Evolutionary conservation across 2,113 vertebrate species (phyloP), one percentile per base, ranked within the genome.

Genomic region (Grallaria varia): DNA sequence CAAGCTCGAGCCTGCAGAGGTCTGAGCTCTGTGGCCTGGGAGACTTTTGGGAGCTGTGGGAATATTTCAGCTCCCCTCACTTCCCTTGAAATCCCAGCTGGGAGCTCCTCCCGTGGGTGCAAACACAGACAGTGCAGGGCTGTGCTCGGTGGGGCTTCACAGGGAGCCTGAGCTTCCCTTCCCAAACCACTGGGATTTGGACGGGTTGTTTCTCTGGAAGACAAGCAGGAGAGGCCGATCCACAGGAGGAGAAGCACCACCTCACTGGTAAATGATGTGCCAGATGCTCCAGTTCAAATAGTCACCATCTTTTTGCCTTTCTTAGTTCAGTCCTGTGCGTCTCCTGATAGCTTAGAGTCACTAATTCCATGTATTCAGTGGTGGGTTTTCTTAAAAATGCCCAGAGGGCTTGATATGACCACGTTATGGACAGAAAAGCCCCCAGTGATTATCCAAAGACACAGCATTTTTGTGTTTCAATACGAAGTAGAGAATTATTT

Each of bases 351-450:
- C 9, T 58, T 53, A 42, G 30, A 3, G 24, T 31, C 47, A 18
- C 30, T 19, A 24, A 40, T 53, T n/a, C 45, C 55, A 22, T 4
- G 31, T 23, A 23, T 28, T 56, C 53, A 4, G 27, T 7, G 25
- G 35, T 59, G 42, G 9, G 3, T 42, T 83, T 78, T 18, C 47
- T 56, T 63, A 9, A 59, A 56, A 63, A 39, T 9, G 2, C 23
- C 33, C 5, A 1, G 5, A n/a, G 20, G 53, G 12, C 3, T 25
- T 14, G 44, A 14, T 47, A 4, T 1, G 18, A 31, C 22, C 3
- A 2, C 31, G 6, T 5, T 20, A 33, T 8, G 25, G 53, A 40
- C 28, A 58, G 67, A 72, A 79, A 91, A 93, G 18, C 74, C 42
- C 22, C 28, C 28, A 24, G 53, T 3, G 30, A 49, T 40, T 19